A percentile compares a stretch with the other conserved stretches of the same genome.
Conservation (phyloP, 2,888 invertebrate species). For the Crematogaster levior region DNA sequence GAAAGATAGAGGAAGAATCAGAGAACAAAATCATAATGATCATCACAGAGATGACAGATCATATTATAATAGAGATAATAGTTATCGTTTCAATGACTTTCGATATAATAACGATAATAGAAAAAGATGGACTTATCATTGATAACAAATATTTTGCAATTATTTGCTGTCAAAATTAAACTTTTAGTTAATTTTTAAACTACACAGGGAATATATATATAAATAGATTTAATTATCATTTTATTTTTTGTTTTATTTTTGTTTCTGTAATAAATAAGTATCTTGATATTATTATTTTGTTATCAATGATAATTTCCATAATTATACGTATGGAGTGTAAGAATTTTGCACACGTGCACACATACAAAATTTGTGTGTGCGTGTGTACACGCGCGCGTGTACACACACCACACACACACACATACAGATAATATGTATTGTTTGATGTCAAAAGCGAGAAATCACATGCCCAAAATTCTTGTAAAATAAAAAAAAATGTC, state of each 20-base stretch:
- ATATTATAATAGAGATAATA: constrained; percentile 61
- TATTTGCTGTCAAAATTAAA: background rate
- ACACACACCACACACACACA: too few species aligned
- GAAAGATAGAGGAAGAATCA: constrained; percentile 57
- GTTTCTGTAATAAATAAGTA: background rate
- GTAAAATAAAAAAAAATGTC: too few species aligned
- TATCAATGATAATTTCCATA: background rate
- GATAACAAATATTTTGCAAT: constrained; percentile 24
- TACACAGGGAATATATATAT: background rate
- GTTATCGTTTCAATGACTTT: constrained; percentile 61
- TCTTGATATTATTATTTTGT: constrained; percentile 15
- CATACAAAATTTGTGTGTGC: too few species aligned
- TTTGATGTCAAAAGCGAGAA: too few species aligned
- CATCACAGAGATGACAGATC: constrained; percentile 65
- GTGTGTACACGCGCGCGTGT: too few species aligned
- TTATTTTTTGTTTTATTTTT: background rate
- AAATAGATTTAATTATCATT: background rate
- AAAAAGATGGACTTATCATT: constrained; percentile 71
- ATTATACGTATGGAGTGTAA: background rate
- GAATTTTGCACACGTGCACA: background rate
- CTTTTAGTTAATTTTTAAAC: background rate
- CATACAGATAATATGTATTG: too few species aligned
- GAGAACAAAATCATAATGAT: constrained; percentile 62
- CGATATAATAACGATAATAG: constrained; percentile 43
- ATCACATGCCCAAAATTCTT: too few species aligned